Evolutionary conservation across 2,797 vertebrate genomes (phyloP).

Genomic region (Sebastes aleutianus): DNA sequence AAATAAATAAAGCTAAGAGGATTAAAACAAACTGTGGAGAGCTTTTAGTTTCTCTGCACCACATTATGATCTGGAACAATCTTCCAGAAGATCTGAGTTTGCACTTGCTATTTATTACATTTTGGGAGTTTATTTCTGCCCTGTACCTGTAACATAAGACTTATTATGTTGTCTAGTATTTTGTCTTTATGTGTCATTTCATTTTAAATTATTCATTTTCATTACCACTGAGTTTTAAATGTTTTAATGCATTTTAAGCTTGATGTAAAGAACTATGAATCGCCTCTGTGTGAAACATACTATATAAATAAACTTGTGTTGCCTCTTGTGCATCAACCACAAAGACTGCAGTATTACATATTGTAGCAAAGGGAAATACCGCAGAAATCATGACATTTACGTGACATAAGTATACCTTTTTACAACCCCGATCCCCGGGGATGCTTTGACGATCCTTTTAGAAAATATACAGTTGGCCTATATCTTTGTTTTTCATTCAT

Average conservation of each 20-base stretch:
- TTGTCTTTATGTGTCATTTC: not conserved
- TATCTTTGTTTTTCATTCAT: no score
- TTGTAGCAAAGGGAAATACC: not conserved
- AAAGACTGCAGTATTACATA: not conserved
- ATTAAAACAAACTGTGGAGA: not conserved
- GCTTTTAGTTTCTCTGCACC: not conserved
- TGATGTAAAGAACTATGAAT: not conserved
- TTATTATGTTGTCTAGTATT: not conserved
- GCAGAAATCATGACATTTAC: not conserved
- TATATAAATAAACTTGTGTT: not conserved
- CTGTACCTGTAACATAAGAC: not conserved
- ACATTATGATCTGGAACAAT: not conserved
- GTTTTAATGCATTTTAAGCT: not conserved
- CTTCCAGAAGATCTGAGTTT: not conserved
- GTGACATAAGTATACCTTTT: no score
- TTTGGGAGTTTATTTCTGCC: not conserved
- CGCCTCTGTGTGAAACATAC: not conserved
- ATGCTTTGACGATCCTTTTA: no score
- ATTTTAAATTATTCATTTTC: not conserved
- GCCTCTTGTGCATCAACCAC: not conserved
- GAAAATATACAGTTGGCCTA: no score
- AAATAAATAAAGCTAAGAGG: not conserved
- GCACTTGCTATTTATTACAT: not conserved
- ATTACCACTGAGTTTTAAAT: not conserved
- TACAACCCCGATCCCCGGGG: no score